phyloP scores from a whole-genome alignment of 2,113 vertebrate species.

The Leptobrachium ailaonicum region DNA sequence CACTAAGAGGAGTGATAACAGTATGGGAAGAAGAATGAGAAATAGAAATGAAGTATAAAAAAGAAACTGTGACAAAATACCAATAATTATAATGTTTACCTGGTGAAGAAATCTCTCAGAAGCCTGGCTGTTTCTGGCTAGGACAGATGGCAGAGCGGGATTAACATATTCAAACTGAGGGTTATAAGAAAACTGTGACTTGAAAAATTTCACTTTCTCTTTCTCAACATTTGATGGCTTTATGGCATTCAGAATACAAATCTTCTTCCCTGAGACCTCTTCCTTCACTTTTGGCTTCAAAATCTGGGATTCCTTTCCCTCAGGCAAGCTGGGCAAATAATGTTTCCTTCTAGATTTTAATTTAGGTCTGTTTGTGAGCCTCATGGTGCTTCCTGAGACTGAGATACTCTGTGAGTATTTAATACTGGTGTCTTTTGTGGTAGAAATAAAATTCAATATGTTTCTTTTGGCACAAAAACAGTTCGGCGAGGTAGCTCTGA shows the following conservation, averaged over 20 bases:
- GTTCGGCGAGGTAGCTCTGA: slow-evolving; percentile 38
- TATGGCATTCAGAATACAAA: slow-evolving; percentile 86
- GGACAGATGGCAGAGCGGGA: slow-evolving; percentile 69
- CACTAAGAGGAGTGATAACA: too few species aligned
- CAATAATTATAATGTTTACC: slow-evolving; percentile 59
- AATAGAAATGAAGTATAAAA: not conserved
- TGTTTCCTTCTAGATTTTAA: slow-evolving; percentile 57
- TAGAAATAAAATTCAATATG: slow-evolving; percentile 51
- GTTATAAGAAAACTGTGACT: slow-evolving; percentile 82
- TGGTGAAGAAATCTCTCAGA: slow-evolving; percentile 84
- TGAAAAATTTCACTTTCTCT: slow-evolving; percentile 86
- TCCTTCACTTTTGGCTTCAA: slow-evolving; percentile 61
- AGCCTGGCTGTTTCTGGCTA: slow-evolving; percentile 78
- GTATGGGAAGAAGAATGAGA: not conserved
- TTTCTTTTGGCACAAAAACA: slow-evolving; percentile 53
- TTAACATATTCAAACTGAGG: slow-evolving; percentile 90
- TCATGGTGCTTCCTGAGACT: slow-evolving; percentile 62
- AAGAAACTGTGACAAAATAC: not conserved
- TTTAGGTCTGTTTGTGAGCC: slow-evolving; percentile 58
- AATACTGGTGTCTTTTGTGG: slow-evolving; percentile 47
- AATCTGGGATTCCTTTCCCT: slow-evolving; percentile 63
- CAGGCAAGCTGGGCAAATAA: slow-evolving; percentile 47
- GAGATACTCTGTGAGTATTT: slow-evolving; percentile 62
- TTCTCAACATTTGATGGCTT: slow-evolving; percentile 89
- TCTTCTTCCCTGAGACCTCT: slow-evolving; percentile 69